Evolutionary conservation across 2,888 invertebrate genomes (phyloP).

Genomic region (Ophion ventricosus): DNA sequence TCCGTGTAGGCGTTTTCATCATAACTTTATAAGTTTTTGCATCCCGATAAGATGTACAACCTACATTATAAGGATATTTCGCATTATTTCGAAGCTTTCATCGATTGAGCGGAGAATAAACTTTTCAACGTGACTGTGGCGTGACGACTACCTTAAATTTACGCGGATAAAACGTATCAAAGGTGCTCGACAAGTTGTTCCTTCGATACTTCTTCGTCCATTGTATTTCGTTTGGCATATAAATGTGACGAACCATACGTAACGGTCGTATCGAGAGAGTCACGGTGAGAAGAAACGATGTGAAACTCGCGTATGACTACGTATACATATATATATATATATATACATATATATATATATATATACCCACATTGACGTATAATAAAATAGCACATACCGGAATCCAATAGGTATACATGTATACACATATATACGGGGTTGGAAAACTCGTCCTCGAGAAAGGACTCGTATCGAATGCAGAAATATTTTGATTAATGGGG

Average conservation of each 20-base stretch:
- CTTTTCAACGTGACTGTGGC: too few relatives aligned
- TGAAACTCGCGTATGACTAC: slow-evolving; percentile 20
- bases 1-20: too few relatives aligned
- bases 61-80: too few relatives aligned
- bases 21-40: too few relatives aligned
- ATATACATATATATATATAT: not conserved
- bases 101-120: too few relatives aligned
- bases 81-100: too few relatives aligned
- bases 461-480: slow-evolving; percentile 63
- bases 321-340: not conserved
- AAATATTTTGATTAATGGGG: slow-evolving; percentile 75
- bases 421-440: slow-evolving; percentile 13
- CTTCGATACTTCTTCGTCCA: not conserved
- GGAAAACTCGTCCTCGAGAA: slow-evolving; percentile 58
- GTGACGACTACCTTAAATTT: not conserved
- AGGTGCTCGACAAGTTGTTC: not conserved
- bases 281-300: slow-evolving; percentile 48
- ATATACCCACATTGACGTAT: not conserved
- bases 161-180: not conserved
- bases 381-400: not conserved
- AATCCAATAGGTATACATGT: slow-evolving; percentile 16
- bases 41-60: too few relatives aligned
- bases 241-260: slow-evolving; percentile 2
- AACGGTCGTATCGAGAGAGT: slow-evolving; percentile 52
- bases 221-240: not conserved